Conservation (phyloP, 2,888 invertebrate species). For the Apamea epomidion region DNA sequence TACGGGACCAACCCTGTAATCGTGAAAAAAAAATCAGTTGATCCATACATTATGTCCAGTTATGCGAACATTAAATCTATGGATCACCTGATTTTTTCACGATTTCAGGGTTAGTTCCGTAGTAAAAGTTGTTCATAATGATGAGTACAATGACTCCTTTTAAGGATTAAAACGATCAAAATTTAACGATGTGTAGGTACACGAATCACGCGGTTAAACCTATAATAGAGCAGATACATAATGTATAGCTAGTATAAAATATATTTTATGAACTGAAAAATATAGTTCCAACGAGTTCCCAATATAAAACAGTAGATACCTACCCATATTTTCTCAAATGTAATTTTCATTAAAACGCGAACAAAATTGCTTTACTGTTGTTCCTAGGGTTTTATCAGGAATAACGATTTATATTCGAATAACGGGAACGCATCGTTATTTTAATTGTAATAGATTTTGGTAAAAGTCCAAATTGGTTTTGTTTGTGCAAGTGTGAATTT, state of each 20-base stretch:
- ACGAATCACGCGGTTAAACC: not conserved
- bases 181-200: too few species aligned
- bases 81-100: too few species aligned
- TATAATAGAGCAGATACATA: too few species aligned
- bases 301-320: not conserved
- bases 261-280: slow-evolving; percentile 8
- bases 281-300: slow-evolving; percentile 1
- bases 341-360: slow-evolving; percentile 13
- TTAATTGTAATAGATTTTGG: slow-evolving; percentile 46
- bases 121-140: too few species aligned
- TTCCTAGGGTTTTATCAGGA: not conserved
- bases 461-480: slow-evolving; percentile 33
- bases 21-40: too few species aligned
- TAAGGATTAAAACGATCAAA: too few species aligned
- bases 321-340: not conserved
- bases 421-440: slow-evolving; percentile 29
- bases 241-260: not conserved
- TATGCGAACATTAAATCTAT: too few species aligned
- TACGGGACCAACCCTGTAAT: too few species aligned
- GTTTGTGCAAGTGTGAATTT: slow-evolving; percentile 23
- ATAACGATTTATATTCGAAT: slow-evolving; percentile 34
- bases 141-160: too few species aligned
- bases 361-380: slow-evolving; percentile 10
- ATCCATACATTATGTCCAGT: too few species aligned
- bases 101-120: too few species aligned